Base-by-base conservation (phyloP, 2,113 vertebrate genomes). In the Ctenodactylus gundi region DNA sequence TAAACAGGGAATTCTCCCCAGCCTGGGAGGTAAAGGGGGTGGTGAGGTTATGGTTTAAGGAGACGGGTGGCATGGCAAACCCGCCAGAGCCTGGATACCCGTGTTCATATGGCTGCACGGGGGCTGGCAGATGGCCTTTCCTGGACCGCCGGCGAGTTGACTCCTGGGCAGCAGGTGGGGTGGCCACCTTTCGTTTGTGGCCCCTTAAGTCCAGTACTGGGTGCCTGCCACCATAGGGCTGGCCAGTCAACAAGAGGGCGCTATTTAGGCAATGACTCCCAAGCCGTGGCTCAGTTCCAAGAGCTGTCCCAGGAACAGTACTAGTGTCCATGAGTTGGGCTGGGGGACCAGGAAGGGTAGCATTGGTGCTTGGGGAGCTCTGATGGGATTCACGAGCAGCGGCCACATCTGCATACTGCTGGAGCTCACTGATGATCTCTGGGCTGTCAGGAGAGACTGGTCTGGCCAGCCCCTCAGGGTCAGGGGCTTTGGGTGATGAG, bases 341-440 rank as follows among this genome's bases (percentile, higher is more conserved):
- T 0, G 98, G 90, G 53, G 96, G 98, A 55, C 92, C 97, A 70
- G 91, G 98, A 65, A 95, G 91, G 0, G 65, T 55, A 1, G 97
- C 0, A n/a, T 92, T n/a, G 97, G 96, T 7, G 94, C 97, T 97
- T 44, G 98, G 97, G 65, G 99, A 98, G 49, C 97, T 97, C 91
- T 98, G 98, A 12, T 85, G 90, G 21, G 98, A 91, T 88, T 98
- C 97, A 0, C 98, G 98, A 44, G 98, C 98, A 0, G 98, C 98
- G 0, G 99, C 97, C 8, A 98, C 98, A 70, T 98, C 98, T 0
- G 99, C 98, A 15, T 99, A 99, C 97, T 98, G 99, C 97, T 99
- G 99, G 97, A 99, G 98, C 98, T 99, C 99, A 2, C 98, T 98
- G 97, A 99, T 98, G 95, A 99, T 99, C 97, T 99, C 99, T 0